phyloP scores from a whole-genome alignment of 2,113 vertebrate species.

The Pseudonaja textilis region DNA sequence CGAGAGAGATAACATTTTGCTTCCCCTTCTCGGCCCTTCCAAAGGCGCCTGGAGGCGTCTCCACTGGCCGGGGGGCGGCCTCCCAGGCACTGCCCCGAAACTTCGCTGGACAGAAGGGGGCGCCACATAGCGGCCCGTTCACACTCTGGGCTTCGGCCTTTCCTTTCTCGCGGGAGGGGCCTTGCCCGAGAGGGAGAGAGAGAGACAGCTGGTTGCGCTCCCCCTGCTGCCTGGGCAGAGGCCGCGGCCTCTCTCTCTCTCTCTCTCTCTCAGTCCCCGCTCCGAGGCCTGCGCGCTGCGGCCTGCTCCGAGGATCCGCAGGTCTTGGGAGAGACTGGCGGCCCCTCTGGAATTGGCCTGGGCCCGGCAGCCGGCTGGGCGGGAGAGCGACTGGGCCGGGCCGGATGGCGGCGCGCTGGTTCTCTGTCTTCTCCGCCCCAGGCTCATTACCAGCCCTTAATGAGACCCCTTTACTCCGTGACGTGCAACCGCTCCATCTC shows the following conservation, averaged over 20 bases:
- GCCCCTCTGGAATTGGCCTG: background rate
- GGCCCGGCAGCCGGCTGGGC: background rate
- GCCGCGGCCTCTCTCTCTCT: background rate
- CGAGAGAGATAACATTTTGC: background rate
- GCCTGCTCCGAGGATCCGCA: background rate
- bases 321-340: background rate
- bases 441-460: constrained; percentile 94
- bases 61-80: background rate
- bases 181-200: background rate
- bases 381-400: background rate
- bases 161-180: background rate
- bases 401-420: no score
- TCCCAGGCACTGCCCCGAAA: background rate
- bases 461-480: constrained; percentile 97
- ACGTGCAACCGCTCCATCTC: constrained; percentile 94
- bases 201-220: background rate
- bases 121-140: background rate
- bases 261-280: background rate
- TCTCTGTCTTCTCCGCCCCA: constrained; percentile 80
- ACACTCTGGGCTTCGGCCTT: background rate
- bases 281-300: background rate
- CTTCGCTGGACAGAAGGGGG: background rate
- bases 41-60: background rate
- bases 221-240: background rate
- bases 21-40: background rate